A percentile compares a stretch with the other conserved stretches of the same genome.
Conservation (phyloP, 2,888 invertebrate species). For the Elysia crispata region DNA sequence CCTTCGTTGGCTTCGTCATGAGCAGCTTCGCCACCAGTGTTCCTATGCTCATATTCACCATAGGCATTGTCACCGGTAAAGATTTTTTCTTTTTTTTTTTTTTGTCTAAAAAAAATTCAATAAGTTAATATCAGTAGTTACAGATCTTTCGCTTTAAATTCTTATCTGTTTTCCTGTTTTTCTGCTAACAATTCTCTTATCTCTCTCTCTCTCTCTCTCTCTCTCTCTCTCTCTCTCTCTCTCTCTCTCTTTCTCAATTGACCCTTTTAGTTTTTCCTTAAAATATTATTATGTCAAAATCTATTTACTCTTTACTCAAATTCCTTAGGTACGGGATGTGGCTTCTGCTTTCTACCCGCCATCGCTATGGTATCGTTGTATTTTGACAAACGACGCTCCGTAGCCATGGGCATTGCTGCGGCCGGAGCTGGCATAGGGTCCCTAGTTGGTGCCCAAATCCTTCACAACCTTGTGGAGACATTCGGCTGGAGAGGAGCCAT, state of each 20-base stretch:
- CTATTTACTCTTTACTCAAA: background rate
- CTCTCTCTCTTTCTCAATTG: background rate
- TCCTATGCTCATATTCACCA: background rate
- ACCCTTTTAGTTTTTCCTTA: background rate
- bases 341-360: background rate
- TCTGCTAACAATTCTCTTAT: background rate
- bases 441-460: background rate
- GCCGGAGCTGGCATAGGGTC: constrained; percentile 13
- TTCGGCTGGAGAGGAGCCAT: constrained; percentile 29
- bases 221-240: background rate
- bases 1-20: constrained; percentile 3
- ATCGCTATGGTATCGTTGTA: background rate
- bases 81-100: background rate
- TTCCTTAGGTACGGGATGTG: background rate
- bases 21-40: constrained; percentile 17
- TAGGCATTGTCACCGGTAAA: constrained; percentile 12
- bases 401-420: constrained; percentile 23
- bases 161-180: background rate
- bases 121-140: background rate
- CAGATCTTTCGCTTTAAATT: background rate
- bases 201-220: constrained; percentile 3
- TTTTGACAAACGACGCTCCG: constrained; percentile 20
- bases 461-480: background rate
- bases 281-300: background rate
- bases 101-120: background rate